Conservation (phyloP, 2,797 vertebrate genomes). For the Phataginus tetradactyla region DNA sequence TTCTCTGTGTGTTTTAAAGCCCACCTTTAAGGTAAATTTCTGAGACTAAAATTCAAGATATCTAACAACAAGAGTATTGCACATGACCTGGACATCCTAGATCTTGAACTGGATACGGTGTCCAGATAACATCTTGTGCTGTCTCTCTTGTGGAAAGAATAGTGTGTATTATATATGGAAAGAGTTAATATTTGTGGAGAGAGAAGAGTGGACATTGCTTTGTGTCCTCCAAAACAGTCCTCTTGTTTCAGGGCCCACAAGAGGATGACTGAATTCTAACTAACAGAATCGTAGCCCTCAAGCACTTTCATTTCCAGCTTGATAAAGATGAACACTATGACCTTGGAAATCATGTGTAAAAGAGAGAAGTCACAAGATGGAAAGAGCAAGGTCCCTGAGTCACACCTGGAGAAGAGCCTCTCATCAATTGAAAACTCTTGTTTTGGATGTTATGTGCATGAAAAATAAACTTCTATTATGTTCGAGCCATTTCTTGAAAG, state of each 20-base stretch:
- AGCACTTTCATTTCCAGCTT: not conserved
- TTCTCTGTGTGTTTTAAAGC: not conserved
- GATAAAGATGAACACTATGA: not conserved
- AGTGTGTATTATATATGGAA: not conserved
- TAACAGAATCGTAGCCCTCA: not conserved
- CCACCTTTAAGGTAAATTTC: not conserved
- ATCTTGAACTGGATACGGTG: not conserved
- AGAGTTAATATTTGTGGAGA: not conserved
- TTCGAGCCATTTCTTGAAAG: not conserved
- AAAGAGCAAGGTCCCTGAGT: not conserved
- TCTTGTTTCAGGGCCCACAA: not conserved
- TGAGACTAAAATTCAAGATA: not conserved
- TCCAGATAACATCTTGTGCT: not conserved
- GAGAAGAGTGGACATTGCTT: not conserved
- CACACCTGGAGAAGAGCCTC: not conserved
- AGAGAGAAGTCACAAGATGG: not conserved
- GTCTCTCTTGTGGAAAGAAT: not conserved
- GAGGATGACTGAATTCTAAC: not conserved
- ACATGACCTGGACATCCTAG: not conserved
- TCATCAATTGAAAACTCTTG: not conserved
- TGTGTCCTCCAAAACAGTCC: not conserved
- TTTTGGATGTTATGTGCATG: not conserved
- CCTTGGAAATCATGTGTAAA: not conserved
- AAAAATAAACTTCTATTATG: not conserved
- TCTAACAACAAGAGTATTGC: not conserved